A percentile compares a stretch with the other conserved stretches of the same genome.
Conservation (phyloP, 2,888 invertebrate genomes). For the Stenchaetothrips biformis region DNA sequence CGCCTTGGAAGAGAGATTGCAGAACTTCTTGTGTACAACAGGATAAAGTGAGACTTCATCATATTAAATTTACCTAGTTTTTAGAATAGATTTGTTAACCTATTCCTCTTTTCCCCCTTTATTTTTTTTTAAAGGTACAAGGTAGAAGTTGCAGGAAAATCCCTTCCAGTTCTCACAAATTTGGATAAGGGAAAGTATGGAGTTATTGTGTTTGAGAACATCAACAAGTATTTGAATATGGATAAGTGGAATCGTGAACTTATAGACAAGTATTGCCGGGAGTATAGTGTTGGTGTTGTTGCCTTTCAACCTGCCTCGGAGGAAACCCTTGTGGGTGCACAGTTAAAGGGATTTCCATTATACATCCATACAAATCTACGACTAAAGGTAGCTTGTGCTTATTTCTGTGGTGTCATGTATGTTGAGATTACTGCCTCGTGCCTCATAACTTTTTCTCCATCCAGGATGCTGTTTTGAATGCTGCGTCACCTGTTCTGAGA, state of each 20-base stretch:
- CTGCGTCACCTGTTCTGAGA: conserved; percentile 76
- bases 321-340: conserved; percentile 79
- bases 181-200: conserved; percentile 93
- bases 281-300: conserved; percentile 89
- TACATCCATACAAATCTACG: conserved; percentile 85
- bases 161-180: conserved; percentile 88
- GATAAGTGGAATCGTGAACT: conserved; percentile 96
- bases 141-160: conserved; percentile 88
- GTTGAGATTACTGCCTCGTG: conserved; percentile 28
- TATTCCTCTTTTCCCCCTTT: neutral
- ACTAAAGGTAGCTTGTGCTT: conserved; percentile 56
- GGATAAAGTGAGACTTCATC: conserved; percentile 76
- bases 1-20: conserved; percentile 85
- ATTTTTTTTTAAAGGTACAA: conserved; percentile 66
- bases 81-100: neutral
- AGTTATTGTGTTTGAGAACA: conserved; percentile 94
- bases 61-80: no score
- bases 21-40: conserved; percentile 84
- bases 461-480: conserved; percentile 80
- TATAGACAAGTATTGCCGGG: conserved; percentile 93
- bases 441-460: conserved; percentile 32
- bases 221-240: conserved; percentile 93
- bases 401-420: neutral
- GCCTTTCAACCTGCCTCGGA: conserved; percentile 86
- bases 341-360: conserved; percentile 83